These are phyloP conservation scores for Cichlasoma orientale DNA, from an alignment of 2,797 vertebrate species.

Conservation along the genomic window DNA sequence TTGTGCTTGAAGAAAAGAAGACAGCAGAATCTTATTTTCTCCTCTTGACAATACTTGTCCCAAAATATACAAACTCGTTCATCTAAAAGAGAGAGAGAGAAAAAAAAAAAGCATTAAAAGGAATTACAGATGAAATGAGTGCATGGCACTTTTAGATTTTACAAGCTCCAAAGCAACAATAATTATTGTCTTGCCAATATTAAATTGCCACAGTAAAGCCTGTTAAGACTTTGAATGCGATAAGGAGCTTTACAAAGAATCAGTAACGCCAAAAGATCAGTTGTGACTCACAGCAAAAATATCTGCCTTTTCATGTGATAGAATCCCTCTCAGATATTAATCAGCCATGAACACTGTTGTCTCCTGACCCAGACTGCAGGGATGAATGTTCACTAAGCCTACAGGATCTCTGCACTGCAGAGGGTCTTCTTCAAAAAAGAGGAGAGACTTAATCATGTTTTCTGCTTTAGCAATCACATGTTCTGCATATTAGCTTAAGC, in stretches of 20 bases:
- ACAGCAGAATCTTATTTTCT: background rate
- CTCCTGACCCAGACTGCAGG: conserved; percentile 62
- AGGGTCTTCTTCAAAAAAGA: conserved; percentile 57
- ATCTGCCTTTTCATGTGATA: conserved; percentile 12
- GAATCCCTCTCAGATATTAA: conserved; percentile 38
- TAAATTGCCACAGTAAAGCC: background rate
- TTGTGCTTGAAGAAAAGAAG: background rate
- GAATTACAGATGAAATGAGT: background rate
- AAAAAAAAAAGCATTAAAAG: background rate
- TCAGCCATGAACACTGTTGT: conserved; percentile 37
- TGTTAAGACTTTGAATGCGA: background rate
- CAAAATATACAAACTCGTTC: background rate
- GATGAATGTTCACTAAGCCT: conserved; percentile 47
- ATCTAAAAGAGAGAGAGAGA: too few species aligned
- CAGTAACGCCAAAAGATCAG: conserved; percentile 23
- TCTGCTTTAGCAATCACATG: conserved; percentile 75
- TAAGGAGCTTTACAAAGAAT: conserved; percentile 1
- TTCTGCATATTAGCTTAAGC: conserved; percentile 75
- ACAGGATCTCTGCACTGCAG: conserved; percentile 42
- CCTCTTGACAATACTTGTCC: background rate
- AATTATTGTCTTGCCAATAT: background rate
- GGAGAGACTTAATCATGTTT: conserved; percentile 71
- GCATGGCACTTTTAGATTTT: background rate
- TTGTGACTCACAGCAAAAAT: conserved; percentile 38
- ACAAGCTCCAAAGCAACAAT: background rate